Percentiles rank a stretch among this genome's conserved stretches.
Evolutionary conservation across 30 jellyfish, hydroid and myxozoan genomes (phyloP).

Genomic region (Phacellophora camtschatica): DNA sequence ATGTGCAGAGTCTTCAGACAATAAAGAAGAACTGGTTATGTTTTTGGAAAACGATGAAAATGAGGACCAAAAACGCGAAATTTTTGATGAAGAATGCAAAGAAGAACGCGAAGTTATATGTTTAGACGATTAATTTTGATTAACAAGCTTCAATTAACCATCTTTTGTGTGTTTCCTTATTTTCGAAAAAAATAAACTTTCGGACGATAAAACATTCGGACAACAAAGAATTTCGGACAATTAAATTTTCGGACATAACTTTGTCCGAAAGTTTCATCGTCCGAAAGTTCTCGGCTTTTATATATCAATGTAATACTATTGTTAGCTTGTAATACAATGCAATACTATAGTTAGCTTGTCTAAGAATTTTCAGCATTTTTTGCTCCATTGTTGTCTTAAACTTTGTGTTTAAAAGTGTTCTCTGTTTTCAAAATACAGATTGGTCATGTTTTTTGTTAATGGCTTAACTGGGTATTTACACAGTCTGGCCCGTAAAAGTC

Average conservation of each 20-base stretch:
- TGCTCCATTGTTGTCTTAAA: too few species aligned
- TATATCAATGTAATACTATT: too few species aligned
- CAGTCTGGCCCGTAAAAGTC: too few species aligned
- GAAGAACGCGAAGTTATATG: neutral
- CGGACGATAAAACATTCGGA: neutral
- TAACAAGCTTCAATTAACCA: neutral
- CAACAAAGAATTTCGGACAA: neutral
- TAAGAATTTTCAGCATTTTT: too few species aligned
- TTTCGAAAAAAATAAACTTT: neutral
- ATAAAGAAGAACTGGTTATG: slow-evolving; percentile 5
- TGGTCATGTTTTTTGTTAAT: too few species aligned
- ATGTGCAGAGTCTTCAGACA: neutral
- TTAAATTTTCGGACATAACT: neutral
- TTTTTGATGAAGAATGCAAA: neutral
- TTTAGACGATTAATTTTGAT: neutral
- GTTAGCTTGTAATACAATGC: too few species aligned
- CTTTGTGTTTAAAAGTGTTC: too few species aligned
- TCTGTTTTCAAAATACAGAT: too few species aligned
- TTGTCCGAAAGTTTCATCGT: neutral
- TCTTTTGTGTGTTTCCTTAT: neutral
- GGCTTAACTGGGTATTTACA: too few species aligned
- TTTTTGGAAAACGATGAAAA: slow-evolving; percentile 20
- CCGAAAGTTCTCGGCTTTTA: neutral
- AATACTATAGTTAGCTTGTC: too few species aligned
- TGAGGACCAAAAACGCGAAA: neutral